These are phyloP conservation scores for Calliopum simillimum DNA, from an alignment of 2,888 invertebrate genomes.

Conservation along the genomic window DNA sequence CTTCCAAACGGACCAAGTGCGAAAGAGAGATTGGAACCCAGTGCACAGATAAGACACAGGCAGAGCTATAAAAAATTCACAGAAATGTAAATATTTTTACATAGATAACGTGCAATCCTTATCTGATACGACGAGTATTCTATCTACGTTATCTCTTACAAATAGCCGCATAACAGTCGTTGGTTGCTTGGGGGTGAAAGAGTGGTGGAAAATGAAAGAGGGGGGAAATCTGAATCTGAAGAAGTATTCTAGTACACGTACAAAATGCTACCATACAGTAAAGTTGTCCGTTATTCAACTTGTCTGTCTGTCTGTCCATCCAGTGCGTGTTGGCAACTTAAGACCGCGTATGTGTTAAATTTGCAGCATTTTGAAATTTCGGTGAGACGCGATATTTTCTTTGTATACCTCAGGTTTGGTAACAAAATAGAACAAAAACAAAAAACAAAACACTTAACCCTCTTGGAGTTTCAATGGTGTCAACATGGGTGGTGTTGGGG, in stretches of 20 bases:
- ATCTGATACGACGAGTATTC: slow-evolving; percentile 19
- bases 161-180: slow-evolving; percentile 15
- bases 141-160: slow-evolving; percentile 26
- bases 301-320: slow-evolving; percentile 10
- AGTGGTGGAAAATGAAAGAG: neutral
- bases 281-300: slow-evolving; percentile 7
- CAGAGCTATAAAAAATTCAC: slow-evolving; percentile 45
- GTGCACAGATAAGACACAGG: slow-evolving; percentile 16
- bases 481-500: slow-evolving; percentile 60
- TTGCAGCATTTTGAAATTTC: slow-evolving; percentile 43
- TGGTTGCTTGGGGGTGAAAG: slow-evolving; percentile 41
- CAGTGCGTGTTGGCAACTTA: slow-evolving; percentile 49
- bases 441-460: slow-evolving; percentile 48
- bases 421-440: neutral
- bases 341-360: slow-evolving; percentile 37
- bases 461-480: slow-evolving; percentile 56
- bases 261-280: slow-evolving; percentile 11
- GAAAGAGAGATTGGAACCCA: neutral
- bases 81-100: slow-evolving; percentile 59
- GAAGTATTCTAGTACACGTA: neutral
- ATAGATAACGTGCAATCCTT: slow-evolving; percentile 14
- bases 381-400: slow-evolving; percentile 32
- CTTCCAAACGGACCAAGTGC: neutral
- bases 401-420: neutral
- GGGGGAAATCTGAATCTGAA: neutral